phyloP scores from a whole-genome alignment of 2,888 invertebrate genomes.

The Cerastoderma edule region DNA sequence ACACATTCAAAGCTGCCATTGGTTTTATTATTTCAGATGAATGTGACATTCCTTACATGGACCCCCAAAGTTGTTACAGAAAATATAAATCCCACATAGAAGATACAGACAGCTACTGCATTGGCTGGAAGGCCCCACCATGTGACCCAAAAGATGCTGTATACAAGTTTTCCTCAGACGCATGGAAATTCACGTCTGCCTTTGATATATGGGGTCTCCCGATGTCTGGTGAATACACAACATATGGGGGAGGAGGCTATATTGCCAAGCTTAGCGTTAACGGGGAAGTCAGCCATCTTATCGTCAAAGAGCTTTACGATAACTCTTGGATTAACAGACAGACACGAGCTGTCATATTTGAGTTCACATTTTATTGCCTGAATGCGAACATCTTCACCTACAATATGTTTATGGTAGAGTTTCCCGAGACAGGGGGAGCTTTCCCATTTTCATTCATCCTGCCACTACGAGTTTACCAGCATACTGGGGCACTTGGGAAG shows the following conservation, averaged over 20 bases:
- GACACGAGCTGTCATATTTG: constrained; percentile 74
- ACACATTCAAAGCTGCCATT: not conserved
- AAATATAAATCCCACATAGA: constrained; percentile 55
- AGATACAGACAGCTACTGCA: constrained; percentile 62
- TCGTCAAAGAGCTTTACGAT: constrained; percentile 61
- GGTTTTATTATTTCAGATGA: constrained; percentile 45
- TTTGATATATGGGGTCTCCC: constrained; percentile 69
- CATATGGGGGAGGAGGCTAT: constrained; percentile 76
- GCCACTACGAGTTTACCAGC: constrained; percentile 67
- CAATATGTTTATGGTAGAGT: constrained; percentile 74
- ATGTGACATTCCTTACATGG: constrained; percentile 53
- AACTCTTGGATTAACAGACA: constrained; percentile 74
- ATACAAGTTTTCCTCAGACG: constrained; percentile 58
- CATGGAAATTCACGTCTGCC: constrained; percentile 70
- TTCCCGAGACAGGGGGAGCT: constrained; percentile 75
- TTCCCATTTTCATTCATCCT: constrained; percentile 64
- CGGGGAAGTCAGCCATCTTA: constrained; percentile 60
- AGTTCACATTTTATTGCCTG: constrained; percentile 75
- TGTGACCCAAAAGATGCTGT: constrained; percentile 57
- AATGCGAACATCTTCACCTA: constrained; percentile 76
- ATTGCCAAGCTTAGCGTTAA: constrained; percentile 72
- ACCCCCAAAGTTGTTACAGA: constrained; percentile 45
- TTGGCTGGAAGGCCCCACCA: constrained; percentile 54
- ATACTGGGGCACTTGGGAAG: constrained; percentile 59
- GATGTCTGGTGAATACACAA: constrained; percentile 60